phyloP scores from a whole-genome alignment of 2,113 vertebrate genomes.

The Tachycineta bicolor region DNA sequence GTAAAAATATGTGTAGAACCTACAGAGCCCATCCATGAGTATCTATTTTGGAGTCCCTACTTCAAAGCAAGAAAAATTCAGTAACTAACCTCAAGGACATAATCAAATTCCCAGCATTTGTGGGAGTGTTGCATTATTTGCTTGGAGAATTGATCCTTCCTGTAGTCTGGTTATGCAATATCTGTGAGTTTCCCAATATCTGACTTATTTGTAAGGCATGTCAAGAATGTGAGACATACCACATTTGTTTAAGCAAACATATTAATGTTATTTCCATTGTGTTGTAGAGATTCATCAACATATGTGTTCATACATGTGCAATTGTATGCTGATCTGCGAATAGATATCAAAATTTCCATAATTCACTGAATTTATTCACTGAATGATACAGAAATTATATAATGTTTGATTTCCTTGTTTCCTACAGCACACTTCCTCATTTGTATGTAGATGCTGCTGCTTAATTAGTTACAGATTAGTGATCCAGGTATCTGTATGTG shows the following conservation, averaged over 20 bases:
- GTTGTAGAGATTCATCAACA: background rate
- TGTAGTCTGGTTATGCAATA: background rate
- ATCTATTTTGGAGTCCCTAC: background rate
- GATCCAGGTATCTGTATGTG: background rate
- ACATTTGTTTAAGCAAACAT: background rate
- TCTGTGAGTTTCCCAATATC: background rate
- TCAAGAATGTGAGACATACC: background rate
- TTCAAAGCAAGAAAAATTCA: background rate
- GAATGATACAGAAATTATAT: background rate
- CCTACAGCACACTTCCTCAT: background rate
- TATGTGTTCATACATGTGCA: background rate
- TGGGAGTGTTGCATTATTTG: background rate
- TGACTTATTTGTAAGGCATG: background rate
- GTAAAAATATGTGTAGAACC: background rate
- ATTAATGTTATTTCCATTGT: background rate
- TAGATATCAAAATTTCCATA: background rate
- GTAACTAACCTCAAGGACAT: background rate
- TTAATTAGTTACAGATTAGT: slow-evolving; percentile 43
- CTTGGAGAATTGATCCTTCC: background rate
- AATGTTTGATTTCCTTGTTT: background rate
- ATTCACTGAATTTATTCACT: background rate
- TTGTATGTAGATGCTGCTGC: background rate
- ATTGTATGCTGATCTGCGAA: background rate
- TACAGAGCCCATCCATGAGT: background rate
- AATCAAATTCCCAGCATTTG: background rate